Base-by-base conservation (phyloP, 2,113 vertebrate species). In the Ia io region DNA sequence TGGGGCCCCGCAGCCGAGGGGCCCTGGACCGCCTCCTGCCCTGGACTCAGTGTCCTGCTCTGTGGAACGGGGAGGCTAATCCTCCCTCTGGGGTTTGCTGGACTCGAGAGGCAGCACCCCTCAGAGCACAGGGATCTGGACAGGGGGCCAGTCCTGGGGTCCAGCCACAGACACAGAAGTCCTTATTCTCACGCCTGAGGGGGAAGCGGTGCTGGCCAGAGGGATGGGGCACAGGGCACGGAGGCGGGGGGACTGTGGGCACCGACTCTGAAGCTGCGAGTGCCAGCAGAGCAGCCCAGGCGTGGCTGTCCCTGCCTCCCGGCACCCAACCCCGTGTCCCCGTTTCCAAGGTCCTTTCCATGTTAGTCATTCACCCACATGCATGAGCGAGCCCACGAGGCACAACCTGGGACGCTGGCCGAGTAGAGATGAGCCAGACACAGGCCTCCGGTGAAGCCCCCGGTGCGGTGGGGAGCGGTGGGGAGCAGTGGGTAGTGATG, bases 21-120 rank as follows among this genome's bases (percentile, higher is more conserved):
- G 11, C 23, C 71, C 65, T 14, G 13, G 25, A 2, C 23, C 10
- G 59, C 59, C 4, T 61, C 59, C 59, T 28, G 59, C 23, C 59
- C 59, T 61, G 23, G 59, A 9, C 59, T n/a, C 5, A 2, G 25
- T 40, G 12, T 37, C 56, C 32, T 49, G 30, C 67, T 44, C 28
- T 0, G 0, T 3, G 28, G 5, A 18, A 3, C 0, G 30, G 30
- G 13, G 35, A 86, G 47, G 16, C 14, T 6, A 17, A 12, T 28
- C 70, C 20, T 44, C 30, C 30, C 65, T 35, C 1, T 0, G 0
- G 28, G 69, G 25, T 17, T 30, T 61, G 16, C 37, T 51, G 47
- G 40, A 7, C 3, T 14, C 22, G 80, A 17, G 53, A 32, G 28
- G 56, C 59, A 13, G 59, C 59, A 30, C 59, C 59, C 49, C 56